Percentiles rank a stretch among this genome's conserved stretches.
Conservation (phyloP, 2,888 invertebrate species). For the Pandemis cinnamomeana region DNA sequence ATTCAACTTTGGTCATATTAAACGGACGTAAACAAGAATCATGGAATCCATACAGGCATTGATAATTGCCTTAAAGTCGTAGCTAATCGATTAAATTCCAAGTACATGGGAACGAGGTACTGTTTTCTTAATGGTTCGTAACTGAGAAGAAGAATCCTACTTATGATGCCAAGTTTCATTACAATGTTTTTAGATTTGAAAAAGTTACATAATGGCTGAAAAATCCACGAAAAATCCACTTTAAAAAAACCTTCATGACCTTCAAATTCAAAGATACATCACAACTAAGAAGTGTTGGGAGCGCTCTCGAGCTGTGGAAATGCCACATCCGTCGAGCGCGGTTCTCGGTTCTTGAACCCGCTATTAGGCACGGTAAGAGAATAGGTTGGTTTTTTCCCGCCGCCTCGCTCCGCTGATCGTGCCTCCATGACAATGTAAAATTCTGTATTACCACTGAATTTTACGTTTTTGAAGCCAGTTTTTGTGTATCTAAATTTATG, state of each 20-base stretch:
- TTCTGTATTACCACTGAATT: slow-evolving; percentile 56
- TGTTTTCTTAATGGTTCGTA: slow-evolving; percentile 19
- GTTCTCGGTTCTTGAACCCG: slow-evolving; percentile 46
- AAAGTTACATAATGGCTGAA: too few species aligned
- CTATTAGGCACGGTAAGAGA: slow-evolving; percentile 54
- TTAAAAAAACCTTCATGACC: not conserved
- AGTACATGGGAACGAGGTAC: slow-evolving; percentile 58
- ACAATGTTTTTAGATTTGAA: too few species aligned
- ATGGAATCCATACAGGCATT: slow-evolving; percentile 40
- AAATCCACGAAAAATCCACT: not conserved
- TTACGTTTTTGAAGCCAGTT: slow-evolving; percentile 36
- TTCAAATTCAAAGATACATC: not conserved
- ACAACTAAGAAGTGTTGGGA: not conserved
- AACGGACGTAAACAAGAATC: slow-evolving; percentile 26
- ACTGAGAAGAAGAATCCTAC: not conserved
- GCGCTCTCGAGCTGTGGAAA: slow-evolving; percentile 26
- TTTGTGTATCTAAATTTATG: slow-evolving; percentile 34
- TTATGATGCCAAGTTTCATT: not conserved
- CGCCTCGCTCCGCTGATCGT: slow-evolving; percentile 66
- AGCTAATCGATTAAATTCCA: slow-evolving; percentile 62
- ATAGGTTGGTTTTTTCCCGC: slow-evolving; percentile 65
- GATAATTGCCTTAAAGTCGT: slow-evolving; percentile 56
- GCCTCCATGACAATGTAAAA: slow-evolving; percentile 66
- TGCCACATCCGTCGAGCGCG: slow-evolving; percentile 45
- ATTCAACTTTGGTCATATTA: not conserved